Percentiles rank a stretch among this genome's conserved stretches.
Conservation (phyloP, 1,140 invertebrate genomes). For the Drosophila novamexicana region DNA sequence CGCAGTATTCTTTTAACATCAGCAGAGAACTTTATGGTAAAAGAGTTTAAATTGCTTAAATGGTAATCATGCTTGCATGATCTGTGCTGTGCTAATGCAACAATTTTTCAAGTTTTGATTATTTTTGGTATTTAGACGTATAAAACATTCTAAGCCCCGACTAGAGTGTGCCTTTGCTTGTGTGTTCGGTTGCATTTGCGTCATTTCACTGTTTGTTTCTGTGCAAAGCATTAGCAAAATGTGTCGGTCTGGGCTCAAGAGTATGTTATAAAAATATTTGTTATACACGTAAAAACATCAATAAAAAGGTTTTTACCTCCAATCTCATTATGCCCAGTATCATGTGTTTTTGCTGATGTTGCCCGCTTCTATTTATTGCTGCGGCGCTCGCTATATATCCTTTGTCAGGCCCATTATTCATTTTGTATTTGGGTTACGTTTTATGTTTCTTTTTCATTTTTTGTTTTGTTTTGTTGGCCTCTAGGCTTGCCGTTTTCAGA, state of each 20-base stretch:
- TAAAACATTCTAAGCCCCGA: neutral
- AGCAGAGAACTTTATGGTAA: neutral
- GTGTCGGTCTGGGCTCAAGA: slow-evolving; percentile 54
- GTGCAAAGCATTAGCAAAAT: slow-evolving; percentile 33
- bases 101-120: neutral
- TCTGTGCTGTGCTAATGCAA: slow-evolving; percentile 65
- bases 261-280: slow-evolving; percentile 83
- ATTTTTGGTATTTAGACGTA: neutral
- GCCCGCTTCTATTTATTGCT: slow-evolving; percentile 22
- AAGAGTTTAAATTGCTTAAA: slow-evolving; percentile 71
- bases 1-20: too few relatives aligned
- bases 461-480: slow-evolving; percentile 33
- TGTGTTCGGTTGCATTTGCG: neutral
- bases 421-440: slow-evolving; percentile 54
- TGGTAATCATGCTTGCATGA: slow-evolving; percentile 51
- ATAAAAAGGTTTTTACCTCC: slow-evolving; percentile 72
- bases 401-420: slow-evolving; percentile 60
- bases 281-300: slow-evolving; percentile 79
- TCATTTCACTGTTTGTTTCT: neutral
- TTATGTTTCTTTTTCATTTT: slow-evolving; percentile 9
- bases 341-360: slow-evolving; percentile 36
- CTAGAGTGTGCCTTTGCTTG: neutral
- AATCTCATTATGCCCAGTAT: neutral
- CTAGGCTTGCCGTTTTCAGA: slow-evolving; percentile 64
- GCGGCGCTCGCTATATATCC: slow-evolving; percentile 66